Percentiles rank a stretch among this genome's conserved stretches.
These are phyloP conservation scores for Caenorhabditis sp. DNA, from an alignment of 2,888 invertebrate genomes.

Conservation along the genomic window DNA sequence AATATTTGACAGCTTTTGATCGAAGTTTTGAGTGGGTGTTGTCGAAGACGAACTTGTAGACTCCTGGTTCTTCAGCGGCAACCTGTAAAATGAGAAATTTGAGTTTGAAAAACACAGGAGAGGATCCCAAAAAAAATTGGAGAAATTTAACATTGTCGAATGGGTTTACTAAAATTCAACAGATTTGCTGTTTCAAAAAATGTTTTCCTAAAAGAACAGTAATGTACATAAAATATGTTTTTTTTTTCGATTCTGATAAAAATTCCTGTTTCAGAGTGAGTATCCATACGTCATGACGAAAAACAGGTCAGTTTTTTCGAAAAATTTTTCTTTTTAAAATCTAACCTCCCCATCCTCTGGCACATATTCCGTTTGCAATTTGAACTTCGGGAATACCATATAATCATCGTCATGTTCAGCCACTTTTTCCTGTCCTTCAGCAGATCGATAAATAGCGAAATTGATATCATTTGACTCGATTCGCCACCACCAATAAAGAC, in stretches of 20 bases:
- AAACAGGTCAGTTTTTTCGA: too few species aligned
- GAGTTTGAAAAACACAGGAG: too few species aligned
- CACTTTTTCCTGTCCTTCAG: conserved; percentile 37
- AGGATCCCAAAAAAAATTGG: too few species aligned
- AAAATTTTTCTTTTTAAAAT: too few species aligned
- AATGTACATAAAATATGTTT: too few species aligned
- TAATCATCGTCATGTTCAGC: conserved; percentile 59
- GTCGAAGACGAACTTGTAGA: conserved; percentile 66
- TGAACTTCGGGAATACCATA: conserved; percentile 60
- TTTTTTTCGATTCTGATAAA: too few species aligned
- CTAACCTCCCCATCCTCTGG: conserved; percentile 63
- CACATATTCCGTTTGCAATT: conserved; percentile 63
- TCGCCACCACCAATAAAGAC: conserved; percentile 64
- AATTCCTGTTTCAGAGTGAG: too few species aligned
- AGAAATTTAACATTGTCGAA: too few species aligned
- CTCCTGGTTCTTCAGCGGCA: conserved; percentile 52
- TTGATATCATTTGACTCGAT: conserved; percentile 52
- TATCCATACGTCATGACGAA: too few species aligned
- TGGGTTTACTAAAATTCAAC: too few species aligned
- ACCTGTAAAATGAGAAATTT: conserved; percentile 41
- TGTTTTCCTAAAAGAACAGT: too few species aligned
- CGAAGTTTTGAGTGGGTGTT: conserved; percentile 61
- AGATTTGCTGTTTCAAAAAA: too few species aligned
- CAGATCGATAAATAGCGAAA: conserved; percentile 47
- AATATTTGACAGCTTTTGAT: conserved; percentile 51